These are phyloP conservation scores for Sylvia atricapilla DNA, from an alignment of 2,113 vertebrate species.

Conservation along the genomic window DNA sequence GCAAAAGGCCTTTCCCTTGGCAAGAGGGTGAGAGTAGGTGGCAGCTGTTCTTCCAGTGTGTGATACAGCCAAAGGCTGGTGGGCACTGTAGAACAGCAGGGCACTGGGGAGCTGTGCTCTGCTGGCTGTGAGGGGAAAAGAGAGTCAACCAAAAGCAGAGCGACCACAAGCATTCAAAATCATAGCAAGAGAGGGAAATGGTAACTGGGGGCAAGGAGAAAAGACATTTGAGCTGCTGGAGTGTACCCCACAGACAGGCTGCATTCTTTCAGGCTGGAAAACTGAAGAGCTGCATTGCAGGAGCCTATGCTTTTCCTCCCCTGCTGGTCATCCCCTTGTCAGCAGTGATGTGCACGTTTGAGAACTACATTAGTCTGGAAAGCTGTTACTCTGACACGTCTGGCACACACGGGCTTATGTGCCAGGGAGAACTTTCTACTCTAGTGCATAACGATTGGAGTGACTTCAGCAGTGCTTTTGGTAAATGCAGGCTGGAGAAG, in stretches of 20 bases:
- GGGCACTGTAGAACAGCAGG: not conserved
- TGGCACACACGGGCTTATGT: accelerated
- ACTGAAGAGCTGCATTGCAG: not conserved
- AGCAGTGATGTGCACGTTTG: not conserved
- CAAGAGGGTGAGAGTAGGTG: constrained; percentile 2
- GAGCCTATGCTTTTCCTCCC: not conserved
- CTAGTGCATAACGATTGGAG: not conserved
- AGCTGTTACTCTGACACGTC: not conserved
- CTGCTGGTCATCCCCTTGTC: not conserved
- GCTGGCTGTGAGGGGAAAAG: not conserved
- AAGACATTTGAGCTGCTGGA: not conserved
- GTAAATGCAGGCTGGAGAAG: not conserved
- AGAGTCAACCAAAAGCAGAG: not conserved
- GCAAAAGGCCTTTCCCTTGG: not conserved
- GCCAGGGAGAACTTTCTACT: not conserved
- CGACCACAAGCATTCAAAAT: not conserved
- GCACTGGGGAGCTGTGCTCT: not conserved
- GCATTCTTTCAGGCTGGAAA: not conserved
- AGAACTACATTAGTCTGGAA: not conserved
- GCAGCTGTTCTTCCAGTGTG: not conserved
- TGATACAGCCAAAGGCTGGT: not conserved
- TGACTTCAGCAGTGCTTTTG: not conserved
- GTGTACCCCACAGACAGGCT: not conserved
- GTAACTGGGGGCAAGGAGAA: not conserved
- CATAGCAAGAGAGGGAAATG: not conserved